phyloP scores from a whole-genome alignment of 2,797 vertebrate species.

The Clarias pachynema region DNA sequence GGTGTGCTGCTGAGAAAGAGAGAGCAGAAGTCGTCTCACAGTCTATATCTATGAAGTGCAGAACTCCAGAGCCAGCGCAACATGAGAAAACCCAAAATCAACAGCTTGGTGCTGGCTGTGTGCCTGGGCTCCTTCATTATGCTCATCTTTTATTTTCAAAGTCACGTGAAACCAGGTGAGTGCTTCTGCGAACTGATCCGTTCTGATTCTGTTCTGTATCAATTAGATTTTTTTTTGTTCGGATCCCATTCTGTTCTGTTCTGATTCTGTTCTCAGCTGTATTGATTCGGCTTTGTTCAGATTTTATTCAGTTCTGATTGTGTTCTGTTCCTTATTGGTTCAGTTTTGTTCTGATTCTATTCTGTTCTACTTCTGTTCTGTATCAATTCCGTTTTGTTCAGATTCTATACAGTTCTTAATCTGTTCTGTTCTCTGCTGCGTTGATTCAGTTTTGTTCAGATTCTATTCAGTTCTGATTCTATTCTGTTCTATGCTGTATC shows the following conservation, averaged over 20 bases:
- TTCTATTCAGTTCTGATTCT: neutral
- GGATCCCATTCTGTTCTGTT: neutral
- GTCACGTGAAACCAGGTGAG: conserved; percentile 80
- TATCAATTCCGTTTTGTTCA: neutral
- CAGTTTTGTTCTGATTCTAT: neutral
- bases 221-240: neutral
- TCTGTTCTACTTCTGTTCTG: neutral
- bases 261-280: neutral
- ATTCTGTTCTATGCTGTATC: neutral
- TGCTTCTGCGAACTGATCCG: neutral
- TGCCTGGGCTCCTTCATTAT: conserved; percentile 80
- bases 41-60: conserved; percentile 19
- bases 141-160: conserved; percentile 82
- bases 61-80: conserved; percentile 54
- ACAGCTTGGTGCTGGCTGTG: conserved; percentile 75
- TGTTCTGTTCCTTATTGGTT: neutral
- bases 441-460: neutral
- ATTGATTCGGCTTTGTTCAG: neutral
- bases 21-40: neutral
- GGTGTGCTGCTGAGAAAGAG: conserved; percentile 1
- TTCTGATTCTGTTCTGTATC: neutral
- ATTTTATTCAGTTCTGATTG: neutral
- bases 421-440: neutral
- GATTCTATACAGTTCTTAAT: too few species aligned
- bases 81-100: conserved; percentile 79